phyloP scores from a whole-genome alignment of 2,797 vertebrate genomes.

The Chromobotia macracanthus region DNA sequence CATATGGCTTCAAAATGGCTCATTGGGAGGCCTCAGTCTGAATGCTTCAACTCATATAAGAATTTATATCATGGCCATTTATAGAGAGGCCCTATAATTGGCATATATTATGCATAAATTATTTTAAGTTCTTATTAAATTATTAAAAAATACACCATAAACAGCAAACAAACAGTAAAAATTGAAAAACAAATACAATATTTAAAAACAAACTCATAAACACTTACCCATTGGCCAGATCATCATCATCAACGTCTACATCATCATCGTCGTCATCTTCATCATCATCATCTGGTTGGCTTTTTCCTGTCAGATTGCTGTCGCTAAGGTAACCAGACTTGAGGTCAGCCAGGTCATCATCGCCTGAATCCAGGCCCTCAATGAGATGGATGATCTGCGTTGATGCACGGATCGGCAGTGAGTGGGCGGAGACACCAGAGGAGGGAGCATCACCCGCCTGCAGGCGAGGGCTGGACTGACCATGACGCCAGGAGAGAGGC shows the following conservation, averaged over 20 bases:
- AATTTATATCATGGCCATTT: too few species aligned
- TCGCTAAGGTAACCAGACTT: constrained; percentile 90
- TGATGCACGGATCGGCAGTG: constrained; percentile 71
- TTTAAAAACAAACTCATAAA: neutral
- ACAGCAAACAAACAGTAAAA: neutral
- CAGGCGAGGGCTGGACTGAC: constrained; percentile 91
- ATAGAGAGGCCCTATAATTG: too few species aligned
- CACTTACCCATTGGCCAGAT: constrained; percentile 90
- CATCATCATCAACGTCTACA: constrained; percentile 80
- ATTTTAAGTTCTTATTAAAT: too few species aligned
- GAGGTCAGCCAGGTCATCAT: constrained; percentile 83
- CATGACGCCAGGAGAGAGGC: constrained; percentile 91
- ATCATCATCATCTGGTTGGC: constrained; percentile 67
- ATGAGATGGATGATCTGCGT: constrained; percentile 89
- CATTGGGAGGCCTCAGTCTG: constrained; percentile 55
- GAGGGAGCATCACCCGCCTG: constrained; percentile 92
- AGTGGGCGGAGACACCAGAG: constrained; percentile 79
- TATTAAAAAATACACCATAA: too few species aligned
- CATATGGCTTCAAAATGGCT: constrained; percentile 54
- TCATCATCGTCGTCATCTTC: constrained; percentile 78
- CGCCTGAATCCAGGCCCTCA: constrained; percentile 78
- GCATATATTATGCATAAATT: too few species aligned
- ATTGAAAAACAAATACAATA: neutral
- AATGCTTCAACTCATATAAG: too few species aligned
- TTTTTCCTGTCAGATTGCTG: constrained; percentile 84